Evolutionary conservation across 2,797 vertebrate genomes (phyloP).

Genomic region (Tenualosa thibaudeaui): DNA sequence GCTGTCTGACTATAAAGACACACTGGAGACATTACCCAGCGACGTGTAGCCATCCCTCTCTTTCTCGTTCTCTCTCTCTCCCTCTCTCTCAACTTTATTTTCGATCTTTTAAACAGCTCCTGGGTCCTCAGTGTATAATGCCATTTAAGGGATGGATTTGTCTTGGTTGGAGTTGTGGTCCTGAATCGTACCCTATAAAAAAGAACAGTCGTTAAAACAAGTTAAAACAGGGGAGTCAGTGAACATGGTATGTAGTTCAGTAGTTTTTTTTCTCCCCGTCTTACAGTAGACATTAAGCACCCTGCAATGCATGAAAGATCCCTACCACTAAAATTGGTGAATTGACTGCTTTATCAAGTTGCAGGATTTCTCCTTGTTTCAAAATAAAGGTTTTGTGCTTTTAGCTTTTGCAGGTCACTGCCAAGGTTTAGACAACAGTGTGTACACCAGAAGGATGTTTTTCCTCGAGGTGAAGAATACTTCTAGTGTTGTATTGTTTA

Average conservation of each 20-base stretch:
- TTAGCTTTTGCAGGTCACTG: background rate
- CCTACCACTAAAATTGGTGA: background rate
- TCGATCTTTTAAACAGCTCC: constrained; percentile 19
- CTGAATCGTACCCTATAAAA: constrained; percentile 21
- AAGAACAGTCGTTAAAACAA: constrained; percentile 21
- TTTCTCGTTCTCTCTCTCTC: constrained; percentile 44
- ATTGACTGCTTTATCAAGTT: constrained; percentile 1
- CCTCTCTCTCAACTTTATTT: constrained; percentile 38
- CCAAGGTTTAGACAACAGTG: constrained; percentile 1
- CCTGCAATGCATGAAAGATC: background rate
- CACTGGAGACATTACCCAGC: constrained; percentile 56
- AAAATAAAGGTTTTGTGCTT: background rate
- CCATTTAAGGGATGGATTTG: constrained; percentile 20
- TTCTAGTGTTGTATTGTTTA: constrained; percentile 8
- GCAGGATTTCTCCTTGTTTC: background rate
- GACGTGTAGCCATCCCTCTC: constrained; percentile 57
- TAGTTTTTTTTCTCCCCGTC: background rate
- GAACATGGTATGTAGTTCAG: constrained; percentile 21
- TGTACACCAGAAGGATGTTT: background rate
- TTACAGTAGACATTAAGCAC: background rate
- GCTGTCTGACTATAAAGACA: constrained; percentile 46
- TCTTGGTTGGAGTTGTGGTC: constrained; percentile 20
- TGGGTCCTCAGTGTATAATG: constrained; percentile 13
- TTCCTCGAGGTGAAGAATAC: background rate
- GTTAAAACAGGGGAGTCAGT: constrained; percentile 14